Evolutionary conservation across 2,888 invertebrate species (phyloP), one percentile per base, ranked within the genome.

Genomic region (Drosophila mettleri): DNA sequence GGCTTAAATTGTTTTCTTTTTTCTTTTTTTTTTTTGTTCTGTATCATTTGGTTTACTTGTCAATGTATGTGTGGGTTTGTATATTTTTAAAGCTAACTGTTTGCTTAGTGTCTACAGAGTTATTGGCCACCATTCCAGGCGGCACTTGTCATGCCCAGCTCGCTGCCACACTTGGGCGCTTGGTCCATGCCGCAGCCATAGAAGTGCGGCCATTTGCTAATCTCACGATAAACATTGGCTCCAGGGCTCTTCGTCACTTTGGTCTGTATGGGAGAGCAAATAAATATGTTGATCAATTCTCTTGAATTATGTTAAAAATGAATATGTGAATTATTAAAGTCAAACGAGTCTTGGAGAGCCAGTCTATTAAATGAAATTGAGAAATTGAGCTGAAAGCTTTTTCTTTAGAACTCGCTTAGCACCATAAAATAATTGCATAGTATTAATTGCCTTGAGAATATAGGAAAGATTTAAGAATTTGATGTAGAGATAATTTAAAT

Each of bases 181-280:
- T 70, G 74, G 3, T 80, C 49, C 75, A 83, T 85, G 53, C 90
- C 83, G 65, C 92, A 92, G 7, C 80, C 84, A 78, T 90, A 91
- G 79, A 91, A 94, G 80, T 93, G 93, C 1, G 93, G 93, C 93
- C 93, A 94, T 9, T 89, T 92, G 34, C 91, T 91, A 16, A 94
- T 93, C 73, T 92, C 91, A 27, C 91, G 89, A 60, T 92, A 93
- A 1, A 94, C 91, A 86, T 93, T 91, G 9, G 78, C 76, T 3
- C 94, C 94, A 1, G 94, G 94, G 86, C 94, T 94, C 29, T 83
- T 79, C 1, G 93, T 93, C 0, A 69, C 43, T 57, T 78, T 89
- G 0, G 93, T 94, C 92, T 92, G 59, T 3, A 38, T 73, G 24
- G 8, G 16, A 16, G 24, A 60, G 41, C 22, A 1, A 8, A n/a